These are phyloP conservation scores for Dicaeum eximium DNA, from an alignment of 2,113 vertebrate species.

Conservation along the genomic window DNA sequence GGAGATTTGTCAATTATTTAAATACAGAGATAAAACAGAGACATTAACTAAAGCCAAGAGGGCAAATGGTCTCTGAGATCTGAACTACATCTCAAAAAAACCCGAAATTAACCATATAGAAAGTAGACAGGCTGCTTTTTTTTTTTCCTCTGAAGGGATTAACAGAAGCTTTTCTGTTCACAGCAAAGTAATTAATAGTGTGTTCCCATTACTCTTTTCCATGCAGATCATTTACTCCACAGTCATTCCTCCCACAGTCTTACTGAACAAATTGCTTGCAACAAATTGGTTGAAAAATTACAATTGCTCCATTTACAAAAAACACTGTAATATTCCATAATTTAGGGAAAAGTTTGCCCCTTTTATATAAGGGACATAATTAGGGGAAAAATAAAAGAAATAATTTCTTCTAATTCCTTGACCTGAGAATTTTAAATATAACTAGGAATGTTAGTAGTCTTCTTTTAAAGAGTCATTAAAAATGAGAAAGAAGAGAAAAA, in stretches of 20 bases:
- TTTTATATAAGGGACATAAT: not conserved
- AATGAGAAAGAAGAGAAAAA: not conserved
- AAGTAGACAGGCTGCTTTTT: not conserved
- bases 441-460: not conserved
- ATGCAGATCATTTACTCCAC: not conserved
- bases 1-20: not conserved
- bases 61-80: not conserved
- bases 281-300: not conserved
- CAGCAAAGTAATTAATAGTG: not conserved
- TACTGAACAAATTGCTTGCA: not conserved
- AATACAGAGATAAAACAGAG: not conserved
- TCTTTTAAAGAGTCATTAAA: not conserved
- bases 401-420: not conserved
- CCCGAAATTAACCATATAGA: not conserved
- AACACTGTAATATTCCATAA: not conserved
- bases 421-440: not conserved
- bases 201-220: not conserved
- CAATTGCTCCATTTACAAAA: not conserved
- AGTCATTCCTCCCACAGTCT: not conserved
- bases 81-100: not conserved
- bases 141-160: not conserved
- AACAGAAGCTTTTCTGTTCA: not conserved
- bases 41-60: not conserved
- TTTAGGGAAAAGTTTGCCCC: not conserved
- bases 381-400: not conserved